A percentile compares a stretch with the other conserved stretches of the same genome.
Evolutionary conservation across 92 coral and sea anemone genomes (phyloP).

Genomic region (Zoanthus sociatus): DNA sequence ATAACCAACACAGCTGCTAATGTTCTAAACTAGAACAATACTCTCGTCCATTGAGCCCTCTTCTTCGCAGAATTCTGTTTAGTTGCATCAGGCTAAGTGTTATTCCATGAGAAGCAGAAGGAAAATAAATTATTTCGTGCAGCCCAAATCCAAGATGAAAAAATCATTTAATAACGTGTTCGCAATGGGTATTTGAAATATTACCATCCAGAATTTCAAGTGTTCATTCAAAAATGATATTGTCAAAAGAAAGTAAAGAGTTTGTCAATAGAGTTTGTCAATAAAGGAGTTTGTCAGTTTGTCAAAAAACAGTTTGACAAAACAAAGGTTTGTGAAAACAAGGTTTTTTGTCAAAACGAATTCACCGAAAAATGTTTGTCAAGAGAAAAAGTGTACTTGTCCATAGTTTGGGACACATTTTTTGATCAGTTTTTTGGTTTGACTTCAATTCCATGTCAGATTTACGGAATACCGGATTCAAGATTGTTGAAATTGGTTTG

Average conservation of each 20-base stretch:
- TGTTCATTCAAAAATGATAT: background rate
- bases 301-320: background rate
- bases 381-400: too few relatives aligned
- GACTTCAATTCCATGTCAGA: too few relatives aligned
- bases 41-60: background rate
- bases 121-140: background rate
- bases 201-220: background rate
- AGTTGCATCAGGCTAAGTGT: background rate
- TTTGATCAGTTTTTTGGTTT: too few relatives aligned
- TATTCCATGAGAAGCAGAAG: background rate
- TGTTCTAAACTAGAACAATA: background rate
- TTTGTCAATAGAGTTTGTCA: background rate
- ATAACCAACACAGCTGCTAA: background rate
- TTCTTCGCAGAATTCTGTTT: background rate
- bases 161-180: background rate
- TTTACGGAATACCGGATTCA: too few relatives aligned
- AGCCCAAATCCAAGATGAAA: background rate
- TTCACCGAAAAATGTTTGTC: background rate
- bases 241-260: too few relatives aligned
- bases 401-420: too few relatives aligned
- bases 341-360: background rate
- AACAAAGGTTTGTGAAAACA: too few relatives aligned
- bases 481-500: too few relatives aligned
- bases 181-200: background rate
- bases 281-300: background rate